Percentiles rank a stretch among this genome's conserved stretches.
Evolutionary conservation across 2,797 vertebrate species (phyloP).

Genomic region (Neopelma chrysocephalum): DNA sequence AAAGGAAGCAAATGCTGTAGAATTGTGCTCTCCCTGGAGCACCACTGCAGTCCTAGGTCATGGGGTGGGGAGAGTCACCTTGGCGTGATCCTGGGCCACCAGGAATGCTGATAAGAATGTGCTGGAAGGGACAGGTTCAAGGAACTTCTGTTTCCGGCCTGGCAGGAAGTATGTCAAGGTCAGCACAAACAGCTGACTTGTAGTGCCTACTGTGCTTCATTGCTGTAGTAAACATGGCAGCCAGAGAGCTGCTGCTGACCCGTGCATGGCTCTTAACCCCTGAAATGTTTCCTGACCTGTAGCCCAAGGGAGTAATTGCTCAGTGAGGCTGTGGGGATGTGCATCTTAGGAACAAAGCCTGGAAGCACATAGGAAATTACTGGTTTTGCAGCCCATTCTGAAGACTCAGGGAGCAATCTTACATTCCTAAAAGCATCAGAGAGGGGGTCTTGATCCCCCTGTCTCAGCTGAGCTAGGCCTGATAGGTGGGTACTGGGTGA

Average conservation of each 20-base stretch:
- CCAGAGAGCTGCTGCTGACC: neutral
- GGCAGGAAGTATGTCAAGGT: neutral
- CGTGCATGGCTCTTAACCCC: neutral
- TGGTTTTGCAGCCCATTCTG: neutral
- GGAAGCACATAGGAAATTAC: neutral
- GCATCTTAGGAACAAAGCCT: neutral
- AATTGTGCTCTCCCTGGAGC: neutral
- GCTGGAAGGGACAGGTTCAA: neutral
- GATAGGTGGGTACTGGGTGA: neutral
- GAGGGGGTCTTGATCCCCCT: neutral
- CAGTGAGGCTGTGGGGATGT: neutral
- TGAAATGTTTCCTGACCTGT: neutral
- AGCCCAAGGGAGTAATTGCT: neutral
- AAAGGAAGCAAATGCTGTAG: neutral
- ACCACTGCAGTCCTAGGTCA: neutral
- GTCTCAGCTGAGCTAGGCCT: neutral
- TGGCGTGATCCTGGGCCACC: neutral
- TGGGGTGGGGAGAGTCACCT: accelerated
- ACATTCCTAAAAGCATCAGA: neutral
- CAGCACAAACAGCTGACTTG: neutral
- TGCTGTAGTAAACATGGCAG: neutral
- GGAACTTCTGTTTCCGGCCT: neutral
- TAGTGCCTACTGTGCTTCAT: neutral
- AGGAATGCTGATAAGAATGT: neutral
- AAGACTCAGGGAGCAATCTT: neutral